phyloP scores from a whole-genome alignment of 2,888 invertebrate genomes.

The Prenolepis imparis region DNA sequence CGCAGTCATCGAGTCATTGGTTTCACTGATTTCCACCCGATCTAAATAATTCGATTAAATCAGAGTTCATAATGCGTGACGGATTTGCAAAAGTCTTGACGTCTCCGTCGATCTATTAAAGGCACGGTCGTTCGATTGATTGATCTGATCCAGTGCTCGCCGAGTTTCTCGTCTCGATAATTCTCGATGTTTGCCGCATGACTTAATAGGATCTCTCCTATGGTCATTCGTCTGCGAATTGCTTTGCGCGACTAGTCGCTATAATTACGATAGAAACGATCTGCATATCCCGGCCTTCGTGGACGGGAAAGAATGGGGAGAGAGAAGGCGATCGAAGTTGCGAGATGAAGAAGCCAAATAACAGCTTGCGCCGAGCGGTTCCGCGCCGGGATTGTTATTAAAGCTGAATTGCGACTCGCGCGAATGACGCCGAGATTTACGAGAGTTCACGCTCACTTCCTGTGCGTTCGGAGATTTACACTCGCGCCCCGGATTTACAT shows the following conservation, averaged over 20 bases:
- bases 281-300: conserved; percentile 64
- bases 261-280: conserved; percentile 42
- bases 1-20: not conserved
- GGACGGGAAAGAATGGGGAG: not conserved
- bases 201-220: conserved; percentile 36
- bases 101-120: conserved; percentile 15
- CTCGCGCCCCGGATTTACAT: conserved; percentile 45
- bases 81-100: not conserved
- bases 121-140: not conserved
- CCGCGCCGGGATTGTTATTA: conserved; percentile 83
- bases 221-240: conserved; percentile 22
- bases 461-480: conserved; percentile 64
- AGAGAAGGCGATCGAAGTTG: conserved; percentile 74
- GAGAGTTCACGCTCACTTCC: conserved; percentile 74
- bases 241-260: conserved; percentile 5
- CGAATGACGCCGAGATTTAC: conserved; percentile 85
- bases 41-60: conserved; percentile 27
- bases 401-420: conserved; percentile 83
- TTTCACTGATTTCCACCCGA: not conserved
- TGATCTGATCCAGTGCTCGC: conserved; percentile 22
- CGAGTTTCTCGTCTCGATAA: conserved; percentile 41
- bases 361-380: conserved; percentile 80
- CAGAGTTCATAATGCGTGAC: conserved; percentile 9
- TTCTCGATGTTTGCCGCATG: conserved; percentile 28
- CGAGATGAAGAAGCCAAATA: conserved; percentile 79